phyloP scores from a whole-genome alignment of 2,888 invertebrate species.

The Amphipoea oculea region DNA sequence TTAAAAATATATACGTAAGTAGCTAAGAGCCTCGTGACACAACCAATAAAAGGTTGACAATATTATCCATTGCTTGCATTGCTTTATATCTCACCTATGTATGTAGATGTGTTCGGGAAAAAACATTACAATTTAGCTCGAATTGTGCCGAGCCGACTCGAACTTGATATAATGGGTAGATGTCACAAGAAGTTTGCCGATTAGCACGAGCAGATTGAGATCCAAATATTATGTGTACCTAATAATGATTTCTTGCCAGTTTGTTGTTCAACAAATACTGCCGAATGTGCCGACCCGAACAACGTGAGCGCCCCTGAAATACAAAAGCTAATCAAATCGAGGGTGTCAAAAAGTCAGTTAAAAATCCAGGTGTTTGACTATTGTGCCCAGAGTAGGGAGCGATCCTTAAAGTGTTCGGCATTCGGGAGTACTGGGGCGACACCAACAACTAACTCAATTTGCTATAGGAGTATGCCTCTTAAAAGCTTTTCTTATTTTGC shows the following conservation, averaged over 20 bases:
- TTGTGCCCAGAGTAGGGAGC: not conserved
- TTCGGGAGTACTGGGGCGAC: conserved; percentile 46
- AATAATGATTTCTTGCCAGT: not conserved
- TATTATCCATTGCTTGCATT: not conserved
- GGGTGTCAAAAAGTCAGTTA: not conserved
- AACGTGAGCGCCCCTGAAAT: not conserved
- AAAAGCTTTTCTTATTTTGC: conserved; percentile 74
- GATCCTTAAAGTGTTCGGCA: conserved; percentile 27
- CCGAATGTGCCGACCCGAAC: not conserved
- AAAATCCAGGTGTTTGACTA: not conserved
- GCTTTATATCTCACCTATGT: not conserved
- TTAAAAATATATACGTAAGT: too few species aligned
- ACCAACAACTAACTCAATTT: conserved; percentile 73
- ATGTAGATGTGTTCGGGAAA: not conserved
- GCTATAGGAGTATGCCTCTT: conserved; percentile 68
- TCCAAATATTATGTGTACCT: not conserved
- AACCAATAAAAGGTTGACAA: not conserved
- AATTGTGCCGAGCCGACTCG: not conserved
- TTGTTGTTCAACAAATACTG: not conserved
- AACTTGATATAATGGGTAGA: not conserved
- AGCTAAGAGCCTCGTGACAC: not conserved
- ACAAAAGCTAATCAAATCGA: not conserved
- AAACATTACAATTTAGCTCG: not conserved
- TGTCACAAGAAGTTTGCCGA: not conserved
- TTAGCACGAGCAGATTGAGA: not conserved